Percentiles rank a stretch among this genome's conserved stretches.
phyloP scores from a whole-genome alignment of 2,888 invertebrate genomes.

The Torymus aiolomorphi region DNA sequence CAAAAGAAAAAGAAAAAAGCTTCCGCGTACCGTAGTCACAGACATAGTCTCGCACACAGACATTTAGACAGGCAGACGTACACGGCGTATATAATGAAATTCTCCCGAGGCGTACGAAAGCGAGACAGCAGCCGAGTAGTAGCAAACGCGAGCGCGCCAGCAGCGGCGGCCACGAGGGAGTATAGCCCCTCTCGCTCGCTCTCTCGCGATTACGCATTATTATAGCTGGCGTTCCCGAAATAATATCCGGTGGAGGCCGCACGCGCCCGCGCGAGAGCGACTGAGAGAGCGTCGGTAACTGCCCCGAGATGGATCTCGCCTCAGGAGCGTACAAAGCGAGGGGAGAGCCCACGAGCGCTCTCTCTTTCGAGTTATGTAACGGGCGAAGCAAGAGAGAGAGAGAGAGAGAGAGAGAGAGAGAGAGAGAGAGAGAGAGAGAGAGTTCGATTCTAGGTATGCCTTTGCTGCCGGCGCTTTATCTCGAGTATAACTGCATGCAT shows the following conservation, averaged over 20 bases:
- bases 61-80: too few relatives aligned
- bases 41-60: too few relatives aligned
- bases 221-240: slow-evolving; percentile 57
- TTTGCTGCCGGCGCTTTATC: neutral
- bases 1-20: too few relatives aligned
- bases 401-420: slow-evolving; percentile 11
- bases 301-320: slow-evolving; percentile 3
- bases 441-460: slow-evolving; percentile 14
- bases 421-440: slow-evolving; percentile 24
- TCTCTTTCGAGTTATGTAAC: slow-evolving; percentile 37
- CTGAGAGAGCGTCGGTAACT: neutral
- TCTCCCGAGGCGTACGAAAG: too few relatives aligned
- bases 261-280: neutral
- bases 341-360: slow-evolving; percentile 1
- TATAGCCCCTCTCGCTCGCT: neutral
- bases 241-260: slow-evolving; percentile 56
- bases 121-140: too few relatives aligned
- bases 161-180: slow-evolving; percentile 7
- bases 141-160: too few relatives aligned
- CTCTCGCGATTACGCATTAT: slow-evolving; percentile 45
- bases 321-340: slow-evolving; percentile 11
- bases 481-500: neutral
- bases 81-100: neutral
- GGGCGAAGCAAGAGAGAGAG: slow-evolving; percentile 5
- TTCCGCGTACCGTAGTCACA: too few relatives aligned